Conservation (phyloP, 2,797 vertebrate genomes). For the Gobionotothen gibberifrons region DNA sequence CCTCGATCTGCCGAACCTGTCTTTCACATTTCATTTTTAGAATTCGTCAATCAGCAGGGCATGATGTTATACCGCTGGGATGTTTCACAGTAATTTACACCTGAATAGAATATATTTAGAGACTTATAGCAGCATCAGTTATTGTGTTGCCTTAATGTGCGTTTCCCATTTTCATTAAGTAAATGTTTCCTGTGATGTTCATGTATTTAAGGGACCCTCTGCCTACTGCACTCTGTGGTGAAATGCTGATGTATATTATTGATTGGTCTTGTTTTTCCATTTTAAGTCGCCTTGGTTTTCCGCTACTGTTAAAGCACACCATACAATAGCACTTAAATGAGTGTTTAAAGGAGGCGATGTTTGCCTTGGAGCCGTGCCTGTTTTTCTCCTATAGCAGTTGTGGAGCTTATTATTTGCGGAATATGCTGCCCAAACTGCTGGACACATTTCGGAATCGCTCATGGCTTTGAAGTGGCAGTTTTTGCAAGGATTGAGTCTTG, state of each 20-base stretch:
- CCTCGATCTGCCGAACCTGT: conserved; percentile 11
- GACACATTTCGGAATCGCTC: conserved; percentile 42
- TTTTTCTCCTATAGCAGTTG: conserved; percentile 19
- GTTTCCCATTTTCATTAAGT: conserved; percentile 29
- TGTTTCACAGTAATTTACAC: conserved; percentile 69
- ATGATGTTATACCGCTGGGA: conserved; percentile 27
- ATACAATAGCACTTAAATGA: conserved; percentile 28
- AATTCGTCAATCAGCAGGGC: conserved; percentile 19
- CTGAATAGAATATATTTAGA: conserved; percentile 43
- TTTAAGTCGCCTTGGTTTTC: conserved; percentile 22
- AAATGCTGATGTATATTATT: conserved; percentile 43
- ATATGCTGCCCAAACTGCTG: conserved; percentile 22
- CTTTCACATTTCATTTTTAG: conserved; percentile 36
- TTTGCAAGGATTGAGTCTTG: conserved; percentile 54
- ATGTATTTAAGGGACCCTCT: conserved; percentile 20
- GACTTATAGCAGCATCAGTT: conserved; percentile 1
- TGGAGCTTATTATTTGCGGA: conserved; percentile 16
- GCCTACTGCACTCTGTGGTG: conserved; percentile 22
- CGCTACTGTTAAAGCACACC: conserved; percentile 11
- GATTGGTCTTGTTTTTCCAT: conserved; percentile 41
- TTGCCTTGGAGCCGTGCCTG: conserved; percentile 25
- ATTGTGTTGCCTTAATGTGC: not conserved
- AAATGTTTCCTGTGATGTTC: conserved; percentile 34
- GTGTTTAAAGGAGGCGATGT: conserved; percentile 28
- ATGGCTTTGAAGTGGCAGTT: conserved; percentile 49